These are phyloP conservation scores for Philonicus albiceps DNA, from an alignment of 2,888 invertebrate genomes.

Conservation along the genomic window DNA sequence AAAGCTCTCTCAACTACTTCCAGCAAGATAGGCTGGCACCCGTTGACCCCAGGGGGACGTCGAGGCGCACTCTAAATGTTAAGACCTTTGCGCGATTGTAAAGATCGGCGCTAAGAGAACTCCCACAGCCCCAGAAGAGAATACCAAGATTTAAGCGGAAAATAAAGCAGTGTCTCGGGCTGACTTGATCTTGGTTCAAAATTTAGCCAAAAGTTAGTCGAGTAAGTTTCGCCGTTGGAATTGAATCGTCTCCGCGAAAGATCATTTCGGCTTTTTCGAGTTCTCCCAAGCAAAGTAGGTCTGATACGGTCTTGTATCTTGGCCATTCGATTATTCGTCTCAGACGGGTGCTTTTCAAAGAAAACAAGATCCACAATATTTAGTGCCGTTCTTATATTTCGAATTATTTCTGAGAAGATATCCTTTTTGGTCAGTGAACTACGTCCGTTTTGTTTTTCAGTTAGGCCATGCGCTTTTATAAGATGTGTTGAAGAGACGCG, in stretches of 20 bases:
- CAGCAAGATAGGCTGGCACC: neutral
- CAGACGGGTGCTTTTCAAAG: neutral
- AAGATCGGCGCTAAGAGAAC: neutral
- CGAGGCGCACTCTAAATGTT: neutral
- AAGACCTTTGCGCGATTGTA: neutral
- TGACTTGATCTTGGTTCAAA: constrained; percentile 17
- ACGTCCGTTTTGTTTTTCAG: neutral
- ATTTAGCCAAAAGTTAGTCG: constrained; percentile 45
- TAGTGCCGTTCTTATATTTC: neutral
- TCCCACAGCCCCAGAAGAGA: neutral
- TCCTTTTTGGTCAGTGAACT: constrained; percentile 11
- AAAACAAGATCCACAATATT: neutral
- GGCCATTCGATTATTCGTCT: neutral
- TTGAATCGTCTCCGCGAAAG: constrained; percentile 44
- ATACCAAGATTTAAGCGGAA: neutral
- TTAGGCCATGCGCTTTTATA: neutral
- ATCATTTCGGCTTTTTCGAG: constrained; percentile 8
- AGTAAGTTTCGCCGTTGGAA: constrained; percentile 46
- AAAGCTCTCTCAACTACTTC: neutral
- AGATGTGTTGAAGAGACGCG: neutral
- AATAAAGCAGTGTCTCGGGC: neutral
- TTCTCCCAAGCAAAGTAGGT: neutral
- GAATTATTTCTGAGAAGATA: neutral
- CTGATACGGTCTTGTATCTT: neutral
- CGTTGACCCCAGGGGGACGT: neutral